phyloP scores from a whole-genome alignment of 2,113 vertebrate genomes.

The Prinia subflava region DNA sequence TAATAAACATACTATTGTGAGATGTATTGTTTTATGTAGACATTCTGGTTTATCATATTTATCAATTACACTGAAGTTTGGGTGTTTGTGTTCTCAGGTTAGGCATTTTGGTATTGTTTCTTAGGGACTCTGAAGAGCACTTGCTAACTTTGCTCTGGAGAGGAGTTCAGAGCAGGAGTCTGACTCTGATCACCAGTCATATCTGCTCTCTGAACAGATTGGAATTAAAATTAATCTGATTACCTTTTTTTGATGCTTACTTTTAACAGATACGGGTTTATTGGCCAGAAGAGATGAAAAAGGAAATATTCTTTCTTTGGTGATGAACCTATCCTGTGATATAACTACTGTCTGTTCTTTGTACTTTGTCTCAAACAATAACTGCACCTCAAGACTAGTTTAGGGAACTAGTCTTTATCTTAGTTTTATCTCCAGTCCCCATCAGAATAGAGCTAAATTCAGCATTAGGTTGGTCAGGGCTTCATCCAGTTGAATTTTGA shows the following conservation, averaged over 20 bases:
- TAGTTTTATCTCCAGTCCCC: too few relatives aligned
- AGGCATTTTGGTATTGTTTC: not conserved
- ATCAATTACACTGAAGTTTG: not conserved
- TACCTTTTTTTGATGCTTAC: not conserved
- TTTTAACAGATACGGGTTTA: not conserved
- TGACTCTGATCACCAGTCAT: not conserved
- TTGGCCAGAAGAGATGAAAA: not conserved
- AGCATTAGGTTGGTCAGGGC: not conserved
- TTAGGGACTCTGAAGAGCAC: not conserved
- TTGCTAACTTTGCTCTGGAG: not conserved
- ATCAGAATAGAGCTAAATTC: not conserved
- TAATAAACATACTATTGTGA: not conserved
- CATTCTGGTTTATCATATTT: not conserved
- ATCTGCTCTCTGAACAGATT: not conserved
- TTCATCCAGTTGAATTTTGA: not conserved
- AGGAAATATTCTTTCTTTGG: not conserved
- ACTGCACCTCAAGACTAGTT: not conserved
- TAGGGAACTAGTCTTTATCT: too few relatives aligned
- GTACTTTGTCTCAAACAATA: not conserved
- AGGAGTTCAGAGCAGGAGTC: not conserved
- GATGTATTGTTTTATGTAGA: not conserved
- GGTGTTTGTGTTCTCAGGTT: not conserved
- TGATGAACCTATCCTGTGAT: not conserved
- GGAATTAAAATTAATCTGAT: not conserved
- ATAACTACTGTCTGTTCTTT: not conserved